Evolutionary conservation across 2,113 vertebrate species (phyloP).

Genomic region (Circaetus gallicus): DNA sequence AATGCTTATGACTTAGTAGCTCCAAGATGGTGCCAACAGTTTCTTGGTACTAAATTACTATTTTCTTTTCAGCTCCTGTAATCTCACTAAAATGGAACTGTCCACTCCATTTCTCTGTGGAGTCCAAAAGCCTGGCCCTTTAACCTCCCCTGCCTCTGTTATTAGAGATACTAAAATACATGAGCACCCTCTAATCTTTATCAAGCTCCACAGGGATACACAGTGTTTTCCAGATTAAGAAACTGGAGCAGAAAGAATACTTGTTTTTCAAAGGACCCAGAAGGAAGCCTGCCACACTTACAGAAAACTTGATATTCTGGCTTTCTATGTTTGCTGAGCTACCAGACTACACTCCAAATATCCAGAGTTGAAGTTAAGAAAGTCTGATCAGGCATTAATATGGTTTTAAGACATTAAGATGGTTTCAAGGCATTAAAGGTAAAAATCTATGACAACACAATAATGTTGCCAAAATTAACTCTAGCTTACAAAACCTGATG

Average conservation of each 20-base stretch:
- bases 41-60: background rate
- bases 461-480: background rate
- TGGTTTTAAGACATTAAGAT: background rate
- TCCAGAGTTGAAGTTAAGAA: background rate
- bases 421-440: background rate
- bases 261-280: background rate
- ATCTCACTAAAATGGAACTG: background rate
- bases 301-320: background rate
- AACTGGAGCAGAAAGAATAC: background rate
- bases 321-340: background rate
- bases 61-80: background rate
- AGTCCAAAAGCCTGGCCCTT: background rate
- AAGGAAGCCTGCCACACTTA: background rate
- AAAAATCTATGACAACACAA: background rate
- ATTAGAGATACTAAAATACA: background rate
- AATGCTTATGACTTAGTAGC: background rate
- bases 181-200: background rate
- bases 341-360: background rate
- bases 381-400: background rate
- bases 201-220: background rate
- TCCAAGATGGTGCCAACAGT: background rate
- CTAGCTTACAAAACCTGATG: background rate
- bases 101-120: background rate
- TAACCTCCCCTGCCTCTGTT: background rate
- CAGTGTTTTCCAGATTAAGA: background rate